These are phyloP conservation scores for Moxostoma hubbsi DNA, from an alignment of 2,797 vertebrate genomes.

Conservation along the genomic window DNA sequence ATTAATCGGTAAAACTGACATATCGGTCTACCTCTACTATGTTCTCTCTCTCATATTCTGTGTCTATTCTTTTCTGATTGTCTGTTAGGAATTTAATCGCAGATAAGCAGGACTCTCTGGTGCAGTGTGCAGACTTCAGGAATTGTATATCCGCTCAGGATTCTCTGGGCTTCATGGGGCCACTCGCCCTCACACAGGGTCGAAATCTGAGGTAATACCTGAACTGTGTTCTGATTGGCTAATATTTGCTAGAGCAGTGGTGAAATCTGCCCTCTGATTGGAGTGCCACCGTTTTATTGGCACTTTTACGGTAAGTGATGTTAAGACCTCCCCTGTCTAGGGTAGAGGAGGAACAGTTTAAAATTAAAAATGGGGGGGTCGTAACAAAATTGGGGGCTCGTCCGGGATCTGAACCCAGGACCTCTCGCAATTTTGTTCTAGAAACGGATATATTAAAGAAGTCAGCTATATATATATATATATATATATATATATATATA, in stretches of 20 bases:
- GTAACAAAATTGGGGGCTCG: no score
- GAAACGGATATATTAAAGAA: no score
- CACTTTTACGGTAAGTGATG: no score
- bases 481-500: no score
- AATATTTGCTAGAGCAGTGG: neutral
- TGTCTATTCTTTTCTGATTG: neutral
- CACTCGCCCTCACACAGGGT: slow-evolving; percentile 93
- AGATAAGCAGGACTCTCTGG: slow-evolving; percentile 91
- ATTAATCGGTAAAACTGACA: no score
- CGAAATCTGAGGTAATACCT: slow-evolving; percentile 86
- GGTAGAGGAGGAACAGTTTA: no score
- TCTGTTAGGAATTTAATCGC: slow-evolving; percentile 91
- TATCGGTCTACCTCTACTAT: no score
- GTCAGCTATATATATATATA: no score
- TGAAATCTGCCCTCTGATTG: neutral
- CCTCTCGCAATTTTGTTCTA: no score
- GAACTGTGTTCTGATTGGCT: neutral
- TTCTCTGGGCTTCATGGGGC: slow-evolving; percentile 87
- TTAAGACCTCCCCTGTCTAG: no score
- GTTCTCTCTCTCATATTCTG: neutral
- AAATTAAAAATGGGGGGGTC: no score
- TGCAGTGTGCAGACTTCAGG: slow-evolving; percentile 95
- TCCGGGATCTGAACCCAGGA: no score
- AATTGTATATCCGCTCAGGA: slow-evolving; percentile 89
- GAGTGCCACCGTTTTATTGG: neutral